Base-by-base conservation (phyloP, 2,888 invertebrate genomes). In the Caenorhabditis doughertyi region DNA sequence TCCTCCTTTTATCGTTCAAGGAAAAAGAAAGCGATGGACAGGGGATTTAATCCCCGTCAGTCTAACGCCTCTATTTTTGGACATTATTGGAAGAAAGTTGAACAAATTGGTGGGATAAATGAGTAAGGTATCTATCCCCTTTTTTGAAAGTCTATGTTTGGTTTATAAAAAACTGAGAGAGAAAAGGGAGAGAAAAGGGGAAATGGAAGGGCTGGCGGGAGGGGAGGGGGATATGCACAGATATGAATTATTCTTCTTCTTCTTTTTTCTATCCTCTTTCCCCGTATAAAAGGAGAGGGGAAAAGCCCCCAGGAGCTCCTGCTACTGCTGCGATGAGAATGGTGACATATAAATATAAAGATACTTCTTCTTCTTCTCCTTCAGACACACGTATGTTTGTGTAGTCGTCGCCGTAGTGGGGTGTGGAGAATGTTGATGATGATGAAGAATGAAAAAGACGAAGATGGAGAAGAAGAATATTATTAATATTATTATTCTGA, bases 221-320 rank as follows among this genome's bases (percentile, higher is more conserved):
- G 25, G 67, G 62, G 21, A 49, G 27, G 76, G 53, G 68, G 51
- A 68, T 62, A 44, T 58, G 70, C 23, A 53, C 58, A 64, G 39
- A 39, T 39, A 39, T 39, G 64, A 68, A 70, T 70, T 70, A 70
- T 68, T 79, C 70, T 23, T 21, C 35, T 51, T 23, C 21, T 51
- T 44, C 51, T 13, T 51, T 11, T 49, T 49, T 21, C 23, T 18
- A 18, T 49, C 51, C 51, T 56, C 25, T 18, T 51, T 11, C 51
- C 32, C n/a, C 55, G 55, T 55, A 32, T 47, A 58, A 27, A 56
- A 32, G 27, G 47, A 16, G 32, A 32, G 23, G 53, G 51, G 53
- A 74, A 55, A 65, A 44, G 55, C 74, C 44, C 56, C 53, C 53
- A 74, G 64, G 65, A 65, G 64, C 58, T 58, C 18, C 53, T 27